Evolutionary conservation across 2,888 invertebrate genomes (phyloP).

Genomic region (Cheilosia impressa): DNA sequence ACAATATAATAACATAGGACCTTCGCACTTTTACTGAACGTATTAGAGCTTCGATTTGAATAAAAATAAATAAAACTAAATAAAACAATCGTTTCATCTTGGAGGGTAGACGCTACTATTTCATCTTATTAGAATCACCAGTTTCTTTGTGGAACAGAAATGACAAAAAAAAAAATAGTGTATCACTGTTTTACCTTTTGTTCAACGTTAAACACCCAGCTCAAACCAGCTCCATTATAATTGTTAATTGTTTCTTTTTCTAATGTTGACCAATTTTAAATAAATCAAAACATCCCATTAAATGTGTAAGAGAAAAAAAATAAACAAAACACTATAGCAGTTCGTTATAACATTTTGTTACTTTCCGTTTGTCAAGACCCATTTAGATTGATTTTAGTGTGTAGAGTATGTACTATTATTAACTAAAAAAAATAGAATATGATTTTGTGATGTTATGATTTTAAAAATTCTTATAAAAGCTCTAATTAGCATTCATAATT

Average conservation of each 20-base stretch:
- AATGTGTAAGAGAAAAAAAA: slow-evolving; percentile 6
- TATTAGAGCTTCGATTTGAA: slow-evolving; percentile 82
- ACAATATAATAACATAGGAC: slow-evolving; percentile 58
- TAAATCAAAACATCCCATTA: slow-evolving; percentile 43
- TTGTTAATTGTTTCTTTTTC: slow-evolving; percentile 18
- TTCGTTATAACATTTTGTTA: slow-evolving; percentile 35
- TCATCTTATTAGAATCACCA: slow-evolving; percentile 3
- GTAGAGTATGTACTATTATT: slow-evolving; percentile 52
- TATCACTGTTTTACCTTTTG: slow-evolving; percentile 47
- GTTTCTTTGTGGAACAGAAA: slow-evolving; percentile 15
- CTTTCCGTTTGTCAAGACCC: slow-evolving; percentile 40
- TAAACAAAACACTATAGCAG: slow-evolving; percentile 4
- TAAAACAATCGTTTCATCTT: not conserved
- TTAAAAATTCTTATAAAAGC: slow-evolving; percentile 57
- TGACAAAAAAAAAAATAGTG: slow-evolving; percentile 25
- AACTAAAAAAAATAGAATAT: slow-evolving; percentile 72
- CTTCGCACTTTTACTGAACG: slow-evolving; percentile 80
- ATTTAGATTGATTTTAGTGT: slow-evolving; percentile 39
- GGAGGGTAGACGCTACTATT: not conserved
- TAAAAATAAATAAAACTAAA: slow-evolving; percentile 30
- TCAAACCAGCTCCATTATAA: slow-evolving; percentile 67
- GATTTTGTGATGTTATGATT: slow-evolving; percentile 58
- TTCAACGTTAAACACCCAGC: slow-evolving; percentile 68
- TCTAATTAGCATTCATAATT: slow-evolving; percentile 65
- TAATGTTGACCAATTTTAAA: slow-evolving; percentile 54